Evolutionary conservation across 2,888 invertebrate species (phyloP).

Genomic region (Acronicta alni): DNA sequence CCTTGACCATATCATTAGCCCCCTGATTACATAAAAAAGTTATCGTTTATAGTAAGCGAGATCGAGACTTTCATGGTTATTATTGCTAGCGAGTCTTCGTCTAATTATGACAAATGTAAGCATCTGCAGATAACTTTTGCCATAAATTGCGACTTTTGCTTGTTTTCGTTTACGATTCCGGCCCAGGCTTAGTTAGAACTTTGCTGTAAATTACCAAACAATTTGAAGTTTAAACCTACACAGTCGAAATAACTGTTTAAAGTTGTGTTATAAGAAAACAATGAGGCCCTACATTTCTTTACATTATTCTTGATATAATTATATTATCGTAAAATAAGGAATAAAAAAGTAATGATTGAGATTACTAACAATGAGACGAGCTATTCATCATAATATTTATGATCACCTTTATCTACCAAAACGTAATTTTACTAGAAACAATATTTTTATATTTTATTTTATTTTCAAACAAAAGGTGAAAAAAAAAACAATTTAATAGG

Average conservation of each 20-base stretch:
- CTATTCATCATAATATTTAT: too few relatives aligned
- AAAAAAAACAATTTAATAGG: too few relatives aligned
- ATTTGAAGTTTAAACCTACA: constrained; percentile 43
- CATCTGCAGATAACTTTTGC: constrained; percentile 38
- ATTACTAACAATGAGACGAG: too few relatives aligned
- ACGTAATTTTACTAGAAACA: too few relatives aligned
- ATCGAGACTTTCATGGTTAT: constrained; percentile 12
- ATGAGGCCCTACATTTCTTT: background rate
- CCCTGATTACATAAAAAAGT: background rate
- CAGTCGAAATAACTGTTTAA: background rate
- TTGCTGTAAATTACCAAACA: constrained; percentile 31
- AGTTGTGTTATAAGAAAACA: background rate
- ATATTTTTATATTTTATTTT: too few relatives aligned
- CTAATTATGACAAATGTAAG: constrained; percentile 46
- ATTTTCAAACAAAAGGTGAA: too few relatives aligned
- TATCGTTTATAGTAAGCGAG: constrained; percentile 7
- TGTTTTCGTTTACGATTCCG: constrained; percentile 22
- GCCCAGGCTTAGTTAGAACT: constrained; percentile 30
- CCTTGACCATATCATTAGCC: too few relatives aligned
- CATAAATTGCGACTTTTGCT: constrained; percentile 46
- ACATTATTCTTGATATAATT: too few relatives aligned
- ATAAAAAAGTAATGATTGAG: too few relatives aligned
- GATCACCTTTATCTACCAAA: too few relatives aligned
- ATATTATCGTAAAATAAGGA: too few relatives aligned
- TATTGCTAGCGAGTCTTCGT: constrained; percentile 17